Conservation (phyloP, 2,888 invertebrate species). For the Lasioglossum oenotherae region DNA sequence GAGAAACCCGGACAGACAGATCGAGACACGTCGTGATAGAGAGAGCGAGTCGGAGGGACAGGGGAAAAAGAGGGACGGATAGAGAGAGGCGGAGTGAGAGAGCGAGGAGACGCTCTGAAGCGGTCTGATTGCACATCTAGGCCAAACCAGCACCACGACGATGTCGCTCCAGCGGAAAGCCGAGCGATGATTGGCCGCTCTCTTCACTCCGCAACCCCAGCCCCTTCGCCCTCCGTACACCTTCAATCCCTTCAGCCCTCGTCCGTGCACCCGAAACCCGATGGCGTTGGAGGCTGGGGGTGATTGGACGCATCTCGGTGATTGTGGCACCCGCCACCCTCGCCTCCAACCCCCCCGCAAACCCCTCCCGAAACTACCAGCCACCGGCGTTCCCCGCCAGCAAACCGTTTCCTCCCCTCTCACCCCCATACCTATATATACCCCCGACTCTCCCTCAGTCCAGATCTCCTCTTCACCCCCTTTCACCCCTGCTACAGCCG, state of each 20-base stretch:
- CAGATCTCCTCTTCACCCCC: not conserved
- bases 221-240: conserved; percentile 68
- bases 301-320: conserved; percentile 84
- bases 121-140: conserved; percentile 84
- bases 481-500: conserved; percentile 27
- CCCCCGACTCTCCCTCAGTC: not conserved
- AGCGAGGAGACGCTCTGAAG: conserved; percentile 82
- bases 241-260: conserved; percentile 69
- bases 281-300: conserved; percentile 77
- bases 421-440: conserved; percentile 40
- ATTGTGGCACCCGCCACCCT: conserved; percentile 82
- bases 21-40: conserved; percentile 60
- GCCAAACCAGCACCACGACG: conserved; percentile 83
- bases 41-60: conserved; percentile 25
- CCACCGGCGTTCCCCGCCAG: conserved; percentile 30
- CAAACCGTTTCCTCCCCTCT: conserved; percentile 45
- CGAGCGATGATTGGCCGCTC: conserved; percentile 82
- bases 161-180: conserved; percentile 82
- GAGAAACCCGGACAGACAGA: conserved; percentile 61
- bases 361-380: conserved; percentile 44
- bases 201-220: conserved; percentile 69
- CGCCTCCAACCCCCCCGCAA: conserved; percentile 40
- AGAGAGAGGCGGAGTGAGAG: conserved; percentile 58
- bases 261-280: conserved; percentile 75
- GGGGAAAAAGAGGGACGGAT: conserved; percentile 64